Base-by-base conservation (phyloP, 2,888 invertebrate genomes). In the Argynnis bischoffii region DNA sequence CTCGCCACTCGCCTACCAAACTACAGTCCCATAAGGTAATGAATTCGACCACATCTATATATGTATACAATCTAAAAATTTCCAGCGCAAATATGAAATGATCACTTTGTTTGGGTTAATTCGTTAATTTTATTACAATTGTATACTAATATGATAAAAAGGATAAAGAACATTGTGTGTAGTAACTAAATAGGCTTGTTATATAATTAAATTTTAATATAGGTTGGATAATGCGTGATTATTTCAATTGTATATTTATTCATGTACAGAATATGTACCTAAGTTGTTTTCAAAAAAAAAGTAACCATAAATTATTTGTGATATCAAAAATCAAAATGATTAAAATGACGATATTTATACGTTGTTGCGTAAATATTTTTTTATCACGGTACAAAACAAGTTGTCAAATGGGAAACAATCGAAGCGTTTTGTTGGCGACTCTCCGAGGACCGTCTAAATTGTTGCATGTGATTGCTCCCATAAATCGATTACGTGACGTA, bases 1-100 rank as follows among this genome's bases (percentile, higher is more conserved):
- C 55, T 53, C 63, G 74, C 73, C 78, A 72, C 77, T 76, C 78
- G 72, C 78, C 77, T 76, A 76, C 71, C 69, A 77, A 75, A 72
- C 70, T 72, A 75, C 71, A 82, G 82, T 85, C 86, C 88, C 87
- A 88, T 90, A 84, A 85, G 84, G 82, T 88, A 89, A 90, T 88
- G 86, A 88, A 87, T 87, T 87, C 87, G 85, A 85, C 88, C 88
- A 87, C 83, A 74, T 83, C 83, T 83, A 84, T 88, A 81, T 82
- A 80, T 26, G 26, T 26, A 5, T 84, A 86, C 86, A 86, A 86
- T 87, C 89, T 87, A 88, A 88, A 89, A 87, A 88, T 87, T 86
- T 86, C 85, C 84, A 82, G 77, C 85, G 80, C 84, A 83, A 85
- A 85, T 84, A 53, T 80, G 78, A 73, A 80, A 80, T 82, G 80